These are phyloP conservation scores for Pogonocichla stellata DNA, from an alignment of 2,113 vertebrate species.

Conservation along the genomic window DNA sequence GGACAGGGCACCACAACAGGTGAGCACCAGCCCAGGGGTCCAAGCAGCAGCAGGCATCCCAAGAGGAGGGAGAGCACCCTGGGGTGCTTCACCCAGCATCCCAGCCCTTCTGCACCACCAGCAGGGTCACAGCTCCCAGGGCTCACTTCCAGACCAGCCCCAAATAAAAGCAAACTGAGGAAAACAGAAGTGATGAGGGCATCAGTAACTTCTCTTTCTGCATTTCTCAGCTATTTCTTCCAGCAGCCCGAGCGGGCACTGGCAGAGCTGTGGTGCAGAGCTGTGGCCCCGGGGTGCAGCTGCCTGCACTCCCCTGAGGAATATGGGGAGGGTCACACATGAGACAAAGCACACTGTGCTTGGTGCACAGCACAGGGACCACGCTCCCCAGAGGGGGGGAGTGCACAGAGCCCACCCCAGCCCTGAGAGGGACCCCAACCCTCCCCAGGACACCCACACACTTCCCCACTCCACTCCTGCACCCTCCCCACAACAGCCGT, in stretches of 20 bases:
- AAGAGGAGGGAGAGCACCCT: rapidly evolving
- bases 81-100: background rate
- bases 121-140: background rate
- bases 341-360: background rate
- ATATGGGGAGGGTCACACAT: background rate
- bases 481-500: background rate
- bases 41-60: background rate
- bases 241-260: rapidly evolving
- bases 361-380: background rate
- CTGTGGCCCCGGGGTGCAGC: rapidly evolving
- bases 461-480: rapidly evolving
- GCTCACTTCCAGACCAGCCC: rapidly evolving
- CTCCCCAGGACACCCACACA: background rate
- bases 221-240: background rate
- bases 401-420: rapidly evolving
- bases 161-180: background rate
- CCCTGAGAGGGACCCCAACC: background rate
- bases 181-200: rapidly evolving
- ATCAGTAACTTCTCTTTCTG: background rate
- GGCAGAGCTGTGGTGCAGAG: background rate
- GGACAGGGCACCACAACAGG: rapidly evolving
- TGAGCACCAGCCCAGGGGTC: rapidly evolving
- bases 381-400: rapidly evolving
- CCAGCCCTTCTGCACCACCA: rapidly evolving
- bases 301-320: rapidly evolving